A percentile compares a stretch with the other conserved stretches of the same genome.
phyloP scores from a whole-genome alignment of 2,888 invertebrate species.

The Ochropleura plecta region DNA sequence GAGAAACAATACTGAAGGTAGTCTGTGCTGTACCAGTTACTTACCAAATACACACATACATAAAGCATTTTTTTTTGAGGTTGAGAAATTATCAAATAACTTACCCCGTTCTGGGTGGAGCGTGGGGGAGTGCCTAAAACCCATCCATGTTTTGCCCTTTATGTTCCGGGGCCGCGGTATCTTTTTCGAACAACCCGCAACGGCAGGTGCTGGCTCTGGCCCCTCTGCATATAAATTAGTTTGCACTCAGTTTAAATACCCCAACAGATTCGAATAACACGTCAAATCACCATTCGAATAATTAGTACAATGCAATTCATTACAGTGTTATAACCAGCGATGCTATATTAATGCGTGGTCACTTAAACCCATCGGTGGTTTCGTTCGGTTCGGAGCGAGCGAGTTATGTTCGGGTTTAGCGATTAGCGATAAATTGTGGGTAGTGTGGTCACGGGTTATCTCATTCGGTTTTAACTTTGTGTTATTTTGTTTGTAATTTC shows the following conservation, averaged over 20 bases:
- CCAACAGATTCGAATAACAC: not conserved
- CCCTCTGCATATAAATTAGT: no score
- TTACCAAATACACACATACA: no score
- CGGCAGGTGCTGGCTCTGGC: no score
- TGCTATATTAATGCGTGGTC: slow-evolving; percentile 58
- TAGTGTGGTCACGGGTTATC: slow-evolving; percentile 50
- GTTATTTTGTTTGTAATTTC: slow-evolving; percentile 39
- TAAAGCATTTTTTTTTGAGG: no score
- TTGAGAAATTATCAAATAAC: no score
- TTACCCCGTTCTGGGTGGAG: no score
- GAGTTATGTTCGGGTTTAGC: slow-evolving; percentile 66
- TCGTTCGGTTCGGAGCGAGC: slow-evolving; percentile 45
- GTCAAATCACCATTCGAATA: slow-evolving; percentile 28
- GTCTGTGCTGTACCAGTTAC: no score
- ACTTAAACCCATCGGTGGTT: slow-evolving; percentile 59
- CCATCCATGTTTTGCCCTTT: no score
- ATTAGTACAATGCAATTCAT: slow-evolving; percentile 30
- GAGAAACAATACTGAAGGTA: no score
- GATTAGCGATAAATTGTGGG: slow-evolving; percentile 66
- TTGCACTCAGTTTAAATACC: not conserved
- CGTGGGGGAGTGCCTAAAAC: no score
- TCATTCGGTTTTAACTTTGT: slow-evolving; percentile 53
- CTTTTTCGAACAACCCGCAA: no score
- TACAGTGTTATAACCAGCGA: slow-evolving; percentile 42
- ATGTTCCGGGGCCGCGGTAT: no score